phyloP scores from a whole-genome alignment of 2,888 invertebrate genomes.

The Autographa pulchrina region DNA sequence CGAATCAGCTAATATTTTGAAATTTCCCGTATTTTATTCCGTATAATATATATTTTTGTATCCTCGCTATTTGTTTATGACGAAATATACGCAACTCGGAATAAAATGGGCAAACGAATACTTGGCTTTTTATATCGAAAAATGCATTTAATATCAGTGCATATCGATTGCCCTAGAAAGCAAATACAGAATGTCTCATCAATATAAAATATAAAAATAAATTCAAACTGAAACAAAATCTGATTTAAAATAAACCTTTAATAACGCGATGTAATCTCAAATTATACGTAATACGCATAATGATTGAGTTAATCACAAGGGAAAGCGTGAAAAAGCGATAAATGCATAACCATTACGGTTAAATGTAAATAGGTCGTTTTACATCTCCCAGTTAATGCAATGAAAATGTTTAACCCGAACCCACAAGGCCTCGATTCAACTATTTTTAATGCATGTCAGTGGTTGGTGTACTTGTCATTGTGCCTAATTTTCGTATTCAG shows the following conservation, averaged over 20 bases:
- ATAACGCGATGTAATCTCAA: neutral
- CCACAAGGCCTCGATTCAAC: neutral
- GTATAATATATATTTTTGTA: too few species aligned
- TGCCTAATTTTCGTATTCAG: too few species aligned
- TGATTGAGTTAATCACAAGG: conserved; percentile 6
- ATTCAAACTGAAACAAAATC: neutral
- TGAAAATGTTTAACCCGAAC: conserved; percentile 25
- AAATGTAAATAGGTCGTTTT: conserved; percentile 25
- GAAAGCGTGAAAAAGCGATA: conserved; percentile 14
- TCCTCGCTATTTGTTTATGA: too few species aligned
- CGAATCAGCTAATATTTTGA: too few species aligned
- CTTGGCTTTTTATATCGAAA: too few species aligned
- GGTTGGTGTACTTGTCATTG: too few species aligned
- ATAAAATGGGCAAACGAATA: too few species aligned
- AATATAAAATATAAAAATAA: neutral
- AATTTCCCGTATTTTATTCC: too few species aligned
- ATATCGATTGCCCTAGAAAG: too few species aligned
- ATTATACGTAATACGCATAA: neutral
- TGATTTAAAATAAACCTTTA: neutral
- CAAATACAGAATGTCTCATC: neutral
- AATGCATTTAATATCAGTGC: too few species aligned
- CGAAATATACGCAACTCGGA: too few species aligned
- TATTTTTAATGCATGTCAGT: too few species aligned
- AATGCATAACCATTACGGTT: conserved; percentile 13
- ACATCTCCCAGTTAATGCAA: conserved; percentile 28